phyloP scores from a whole-genome alignment of 2,797 vertebrate species.

The Mallotus villosus region DNA sequence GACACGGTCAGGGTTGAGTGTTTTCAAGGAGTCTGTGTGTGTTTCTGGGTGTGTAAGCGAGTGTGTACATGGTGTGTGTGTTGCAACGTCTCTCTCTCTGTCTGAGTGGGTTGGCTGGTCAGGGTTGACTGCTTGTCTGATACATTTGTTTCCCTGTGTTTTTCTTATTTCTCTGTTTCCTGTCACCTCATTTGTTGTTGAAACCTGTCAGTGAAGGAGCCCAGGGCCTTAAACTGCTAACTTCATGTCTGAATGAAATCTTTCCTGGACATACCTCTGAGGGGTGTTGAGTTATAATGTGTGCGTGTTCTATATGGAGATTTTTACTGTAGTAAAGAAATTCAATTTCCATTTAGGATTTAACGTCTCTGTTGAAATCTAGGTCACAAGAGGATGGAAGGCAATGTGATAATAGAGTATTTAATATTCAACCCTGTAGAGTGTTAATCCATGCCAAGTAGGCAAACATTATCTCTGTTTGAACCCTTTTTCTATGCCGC shows the following conservation, averaged over 20 bases:
- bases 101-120: neutral
- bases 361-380: no score
- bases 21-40: no score
- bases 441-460: neutral
- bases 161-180: neutral
- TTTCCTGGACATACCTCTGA: no score
- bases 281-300: neutral
- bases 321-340: neutral
- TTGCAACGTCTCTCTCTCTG: slow-evolving; percentile 11
- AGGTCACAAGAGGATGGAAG: neutral
- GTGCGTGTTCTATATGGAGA: slow-evolving; percentile 1
- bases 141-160: slow-evolving; percentile 9
- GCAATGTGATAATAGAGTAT: neutral
- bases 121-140: slow-evolving; percentile 25
- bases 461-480: slow-evolving; percentile 9
- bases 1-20: no score
- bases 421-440: slow-evolving; percentile 1
- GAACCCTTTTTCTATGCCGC: no score
- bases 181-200: neutral
- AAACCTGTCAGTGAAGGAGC: neutral
- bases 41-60: neutral
- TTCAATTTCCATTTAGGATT: neutral
- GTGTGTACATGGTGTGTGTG: slow-evolving; percentile 20
- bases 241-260: neutral
- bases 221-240: neutral